Conservation (phyloP, 2,113 vertebrate species). For the Mormyrus iriodes region DNA sequence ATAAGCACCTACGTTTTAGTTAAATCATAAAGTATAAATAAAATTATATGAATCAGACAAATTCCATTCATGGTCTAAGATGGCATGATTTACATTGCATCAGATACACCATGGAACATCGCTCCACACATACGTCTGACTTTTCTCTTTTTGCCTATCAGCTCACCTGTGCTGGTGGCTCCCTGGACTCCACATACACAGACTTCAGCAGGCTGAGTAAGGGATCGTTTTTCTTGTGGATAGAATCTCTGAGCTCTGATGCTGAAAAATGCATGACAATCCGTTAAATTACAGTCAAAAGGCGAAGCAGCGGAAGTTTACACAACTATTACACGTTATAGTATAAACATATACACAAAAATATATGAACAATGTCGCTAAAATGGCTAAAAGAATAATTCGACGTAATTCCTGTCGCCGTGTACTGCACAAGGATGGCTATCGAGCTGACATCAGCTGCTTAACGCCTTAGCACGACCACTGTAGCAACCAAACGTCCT, state of each 20-base stretch:
- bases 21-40: not conserved
- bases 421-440: not conserved
- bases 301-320: not conserved
- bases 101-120: not conserved
- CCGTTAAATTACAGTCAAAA: not conserved
- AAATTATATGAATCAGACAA: not conserved
- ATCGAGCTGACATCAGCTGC: not conserved
- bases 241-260: constrained; percentile 26
- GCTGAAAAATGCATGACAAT: not conserved
- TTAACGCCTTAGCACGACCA: not conserved
- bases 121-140: not conserved
- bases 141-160: not conserved
- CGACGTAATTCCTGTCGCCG: not conserved
- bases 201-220: constrained; percentile 67
- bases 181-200: constrained; percentile 80
- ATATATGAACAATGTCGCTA: not conserved
- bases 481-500: not conserved
- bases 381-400: not conserved
- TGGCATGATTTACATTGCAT: not conserved
- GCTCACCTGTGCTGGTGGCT: constrained; percentile 64
- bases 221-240: constrained; percentile 63
- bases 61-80: not conserved
- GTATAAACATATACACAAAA: not conserved
- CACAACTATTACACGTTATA: not conserved
- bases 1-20: not conserved